Evolutionary conservation across 2,797 vertebrate species (phyloP), one percentile per base, ranked within the genome.

Genomic region (Pangasius djambal): DNA sequence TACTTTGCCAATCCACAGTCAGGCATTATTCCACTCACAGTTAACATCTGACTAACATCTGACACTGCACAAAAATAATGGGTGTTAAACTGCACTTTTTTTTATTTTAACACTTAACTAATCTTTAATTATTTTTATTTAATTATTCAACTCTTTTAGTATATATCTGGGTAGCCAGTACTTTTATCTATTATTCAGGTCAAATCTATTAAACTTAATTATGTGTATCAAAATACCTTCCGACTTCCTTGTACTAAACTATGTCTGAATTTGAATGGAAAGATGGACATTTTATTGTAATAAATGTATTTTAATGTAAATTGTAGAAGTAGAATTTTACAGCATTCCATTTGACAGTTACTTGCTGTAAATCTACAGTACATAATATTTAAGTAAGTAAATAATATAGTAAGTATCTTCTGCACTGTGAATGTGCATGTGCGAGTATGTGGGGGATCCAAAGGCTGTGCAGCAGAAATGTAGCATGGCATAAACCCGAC

Each of bases 361-460:
- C 52, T 22, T 61, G 22, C 22, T 61, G 18, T 57, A 10, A 55
- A 79, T 52, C n/a, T 48, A 44, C 10, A 52, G 28, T n/a, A 31
- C 13, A n/a, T 52, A 78, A 50, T 28, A 28, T 50, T 78, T 78
- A 48, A 48, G 1, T 48, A 48, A 48, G 48, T 48, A 48, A 48
- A 48, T 44, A 44, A 44, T 44, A 44, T 72, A 44, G 22, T 48
- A 48, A 22, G 25, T 10, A 75, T 48, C 40, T 75, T 44, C 40
- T 75, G 72, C 34, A 25, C 72, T 48, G 12, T 0, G 13, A 25
- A 77, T 52, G 74, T 83, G 37, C 20, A 44, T 79, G 88, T 86
- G 69, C 31, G 85, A 89, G 87, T 89, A 88, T 88, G 81, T 89
- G 37, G 75, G 88, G 89, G 87, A 87, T 92, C 67, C 52, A 78